A percentile compares a stretch with the other conserved stretches of the same genome.
phyloP scores from a whole-genome alignment of 2,113 vertebrate species.

The Chitala chitala region DNA sequence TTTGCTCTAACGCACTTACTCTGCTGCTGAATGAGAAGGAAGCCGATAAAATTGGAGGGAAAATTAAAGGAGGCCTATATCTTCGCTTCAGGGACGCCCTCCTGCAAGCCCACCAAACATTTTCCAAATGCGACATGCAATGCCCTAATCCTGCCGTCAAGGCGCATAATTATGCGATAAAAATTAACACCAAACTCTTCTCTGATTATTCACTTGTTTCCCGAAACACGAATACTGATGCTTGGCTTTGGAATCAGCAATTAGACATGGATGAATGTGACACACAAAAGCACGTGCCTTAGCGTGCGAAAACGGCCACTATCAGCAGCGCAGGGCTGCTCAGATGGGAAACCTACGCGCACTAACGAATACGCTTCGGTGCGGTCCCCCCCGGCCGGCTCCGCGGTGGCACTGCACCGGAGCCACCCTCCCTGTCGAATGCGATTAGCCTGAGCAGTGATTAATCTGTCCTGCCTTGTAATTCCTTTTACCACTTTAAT shows the following conservation, averaged over 20 bases:
- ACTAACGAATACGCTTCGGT: slow-evolving; percentile 20
- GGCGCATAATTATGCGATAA: neutral
- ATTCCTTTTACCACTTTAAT: slow-evolving; percentile 68
- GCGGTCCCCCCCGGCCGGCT: slow-evolving; percentile 14
- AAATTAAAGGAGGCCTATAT: slow-evolving; percentile 29
- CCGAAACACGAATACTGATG: neutral
- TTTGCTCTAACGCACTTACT: slow-evolving; percentile 35
- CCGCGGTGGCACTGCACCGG: slow-evolving; percentile 36
- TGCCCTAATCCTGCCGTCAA: slow-evolving; percentile 6
- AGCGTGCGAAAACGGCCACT: slow-evolving; percentile 41
- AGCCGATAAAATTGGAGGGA: slow-evolving; percentile 37
- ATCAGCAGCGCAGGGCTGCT: slow-evolving; percentile 39
- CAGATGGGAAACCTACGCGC: slow-evolving; percentile 22
- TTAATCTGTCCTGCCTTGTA: slow-evolving; percentile 66
- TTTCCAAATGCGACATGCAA: neutral
- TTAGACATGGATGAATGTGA: slow-evolving; percentile 52
- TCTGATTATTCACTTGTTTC: neutral
- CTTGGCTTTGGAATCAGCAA: slow-evolving; percentile 37
- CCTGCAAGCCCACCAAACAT: neutral
- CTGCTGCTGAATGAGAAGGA: slow-evolving; percentile 34
- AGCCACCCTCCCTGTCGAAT: slow-evolving; percentile 51
- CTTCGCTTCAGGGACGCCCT: neutral
- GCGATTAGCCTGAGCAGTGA: slow-evolving; percentile 61
- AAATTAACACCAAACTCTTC: neutral
- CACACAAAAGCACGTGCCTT: slow-evolving; percentile 47